Percentiles rank a stretch among this genome's conserved stretches.
phyloP scores from a whole-genome alignment of 2,888 invertebrate species.

The Drosophila meridiana region DNA sequence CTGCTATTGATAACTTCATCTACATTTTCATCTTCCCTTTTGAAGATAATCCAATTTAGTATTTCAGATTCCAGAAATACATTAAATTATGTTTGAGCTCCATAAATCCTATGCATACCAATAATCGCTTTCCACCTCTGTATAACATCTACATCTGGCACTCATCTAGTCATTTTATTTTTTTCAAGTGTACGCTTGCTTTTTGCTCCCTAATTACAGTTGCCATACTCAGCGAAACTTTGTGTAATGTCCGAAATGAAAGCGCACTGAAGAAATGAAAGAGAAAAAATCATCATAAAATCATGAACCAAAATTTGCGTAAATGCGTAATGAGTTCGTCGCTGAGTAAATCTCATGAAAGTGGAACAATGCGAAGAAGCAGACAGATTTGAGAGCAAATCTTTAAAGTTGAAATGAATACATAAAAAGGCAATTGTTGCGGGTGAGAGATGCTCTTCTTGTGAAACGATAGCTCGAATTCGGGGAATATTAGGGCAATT shows the following conservation, averaged over 20 bases:
- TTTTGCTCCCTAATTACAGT: constrained; percentile 32
- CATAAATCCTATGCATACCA: background rate
- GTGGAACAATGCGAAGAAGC: constrained; percentile 9
- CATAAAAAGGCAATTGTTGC: constrained; percentile 2
- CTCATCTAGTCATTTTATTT: constrained; percentile 7
- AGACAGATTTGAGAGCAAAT: constrained; percentile 16
- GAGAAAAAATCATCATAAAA: background rate
- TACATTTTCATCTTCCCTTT: background rate
- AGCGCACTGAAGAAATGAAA: constrained; percentile 9
- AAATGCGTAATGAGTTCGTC: constrained; percentile 36
- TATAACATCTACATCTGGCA: constrained; percentile 4
- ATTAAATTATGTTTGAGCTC: background rate
- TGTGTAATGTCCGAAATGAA: constrained; percentile 10
- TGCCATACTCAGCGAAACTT: constrained; percentile 11
- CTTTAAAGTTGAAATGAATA: background rate
- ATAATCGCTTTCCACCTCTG: background rate
- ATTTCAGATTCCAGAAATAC: background rate
- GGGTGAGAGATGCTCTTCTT: background rate
- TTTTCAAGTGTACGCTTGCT: constrained; percentile 28
- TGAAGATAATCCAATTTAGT: background rate
- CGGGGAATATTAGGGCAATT: background rate
- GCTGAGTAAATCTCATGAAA: constrained; percentile 16
- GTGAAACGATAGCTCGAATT: background rate
- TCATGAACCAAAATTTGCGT: constrained; percentile 29
- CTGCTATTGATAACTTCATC: background rate